These are phyloP conservation scores for Noctua janthe DNA, from an alignment of 2,888 invertebrate genomes.

Conservation along the genomic window DNA sequence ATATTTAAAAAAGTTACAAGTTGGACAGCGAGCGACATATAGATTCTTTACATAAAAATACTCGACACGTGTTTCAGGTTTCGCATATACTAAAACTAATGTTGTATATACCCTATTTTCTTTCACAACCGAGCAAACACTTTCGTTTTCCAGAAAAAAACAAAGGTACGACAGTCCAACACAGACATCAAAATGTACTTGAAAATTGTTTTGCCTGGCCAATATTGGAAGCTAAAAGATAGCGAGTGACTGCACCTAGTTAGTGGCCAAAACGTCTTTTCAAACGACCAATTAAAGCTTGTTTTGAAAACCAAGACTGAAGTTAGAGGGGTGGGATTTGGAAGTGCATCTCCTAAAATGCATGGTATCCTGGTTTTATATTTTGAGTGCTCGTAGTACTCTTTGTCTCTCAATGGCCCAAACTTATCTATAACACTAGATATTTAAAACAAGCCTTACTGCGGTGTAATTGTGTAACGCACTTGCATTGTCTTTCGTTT, in stretches of 20 bases:
- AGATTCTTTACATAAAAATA: too few species aligned
- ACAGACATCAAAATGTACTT: neutral
- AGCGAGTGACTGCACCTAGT: neutral
- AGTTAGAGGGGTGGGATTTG: too few species aligned
- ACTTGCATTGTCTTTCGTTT: neutral
- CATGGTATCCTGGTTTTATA: neutral
- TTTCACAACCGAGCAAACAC: neutral
- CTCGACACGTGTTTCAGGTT: too few species aligned
- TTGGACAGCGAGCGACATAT: too few species aligned
- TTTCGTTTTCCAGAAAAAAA: neutral
- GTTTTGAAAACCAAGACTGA: neutral
- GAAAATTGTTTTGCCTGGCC: neutral
- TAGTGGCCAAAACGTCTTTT: neutral
- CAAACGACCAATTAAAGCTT: neutral
- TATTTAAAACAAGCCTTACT: neutral
- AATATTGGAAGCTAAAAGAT: slow-evolving; percentile 10
- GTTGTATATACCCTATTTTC: neutral
- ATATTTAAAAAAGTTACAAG: too few species aligned
- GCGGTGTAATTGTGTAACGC: neutral
- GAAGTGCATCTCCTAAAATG: neutral
- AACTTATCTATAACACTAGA: neutral
- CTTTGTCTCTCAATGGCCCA: neutral
- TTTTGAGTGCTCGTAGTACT: neutral
- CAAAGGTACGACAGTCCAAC: neutral
- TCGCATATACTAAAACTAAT: too few species aligned